A percentile compares a stretch with the other conserved stretches of the same genome.
These are phyloP conservation scores for Rhynchonycteris naso DNA, from an alignment of 2,797 vertebrate species.

Conservation along the genomic window DNA sequence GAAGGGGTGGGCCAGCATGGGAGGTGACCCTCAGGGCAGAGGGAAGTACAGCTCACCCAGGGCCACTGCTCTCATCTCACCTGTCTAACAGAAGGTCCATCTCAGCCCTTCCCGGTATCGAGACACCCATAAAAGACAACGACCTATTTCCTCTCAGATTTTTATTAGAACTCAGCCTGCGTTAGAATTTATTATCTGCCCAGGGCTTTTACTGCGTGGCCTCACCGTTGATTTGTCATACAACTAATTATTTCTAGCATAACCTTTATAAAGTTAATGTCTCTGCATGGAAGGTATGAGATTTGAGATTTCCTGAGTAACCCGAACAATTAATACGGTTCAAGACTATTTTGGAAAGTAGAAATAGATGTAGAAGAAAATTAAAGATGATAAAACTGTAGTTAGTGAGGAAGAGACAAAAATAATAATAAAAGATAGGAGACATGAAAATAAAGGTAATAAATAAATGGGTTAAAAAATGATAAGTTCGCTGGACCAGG, in stretches of 20 bases:
- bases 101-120: neutral
- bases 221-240: neutral
- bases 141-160: neutral
- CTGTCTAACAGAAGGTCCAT: neutral
- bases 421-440: neutral
- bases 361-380: neutral
- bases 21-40: rapidly evolving
- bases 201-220: neutral
- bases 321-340: neutral
- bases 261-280: neutral
- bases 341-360: neutral
- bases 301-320: neutral
- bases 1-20: rapidly evolving
- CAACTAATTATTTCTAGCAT: neutral
- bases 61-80: neutral
- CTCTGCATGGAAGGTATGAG: neutral
- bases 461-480: neutral
- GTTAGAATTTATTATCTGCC: neutral
- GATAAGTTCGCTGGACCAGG: too few species aligned
- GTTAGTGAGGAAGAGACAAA: neutral
- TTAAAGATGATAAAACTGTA: neutral
- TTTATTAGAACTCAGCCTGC: neutral
- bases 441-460: neutral
- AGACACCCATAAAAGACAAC: neutral
- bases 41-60: rapidly evolving